Evolutionary conservation across 2,113 vertebrate genomes (phyloP).

Genomic region (Porphyrio hochstetteri): DNA sequence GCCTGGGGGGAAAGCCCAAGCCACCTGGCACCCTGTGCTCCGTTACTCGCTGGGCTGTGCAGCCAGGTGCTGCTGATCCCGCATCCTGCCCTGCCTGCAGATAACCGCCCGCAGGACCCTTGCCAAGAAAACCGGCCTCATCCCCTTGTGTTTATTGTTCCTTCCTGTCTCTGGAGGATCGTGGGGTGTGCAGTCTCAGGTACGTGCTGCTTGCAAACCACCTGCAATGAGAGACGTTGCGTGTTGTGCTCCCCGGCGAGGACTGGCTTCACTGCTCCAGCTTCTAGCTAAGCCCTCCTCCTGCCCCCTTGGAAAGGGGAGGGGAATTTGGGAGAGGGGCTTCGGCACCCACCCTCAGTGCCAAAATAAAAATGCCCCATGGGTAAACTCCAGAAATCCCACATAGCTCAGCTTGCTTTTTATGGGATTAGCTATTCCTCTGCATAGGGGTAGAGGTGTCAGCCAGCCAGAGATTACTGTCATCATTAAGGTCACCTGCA

Average conservation of each 20-base stretch:
- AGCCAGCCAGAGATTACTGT: neutral
- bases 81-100: neutral
- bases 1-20: neutral
- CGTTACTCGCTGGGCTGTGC: neutral
- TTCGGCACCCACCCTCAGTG: neutral
- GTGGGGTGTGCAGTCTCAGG: neutral
- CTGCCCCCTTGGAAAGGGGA: neutral
- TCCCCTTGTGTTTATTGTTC: neutral
- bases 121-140: neutral
- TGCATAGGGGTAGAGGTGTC: neutral
- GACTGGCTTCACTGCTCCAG: fast-evolving
- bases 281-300: neutral
- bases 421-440: slow-evolving; percentile 17
- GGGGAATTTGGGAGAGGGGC: neutral
- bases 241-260: fast-evolving
- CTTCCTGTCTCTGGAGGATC: neutral
- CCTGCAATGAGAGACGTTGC: neutral
- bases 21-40: neutral
- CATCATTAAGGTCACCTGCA: neutral
- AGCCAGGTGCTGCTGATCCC: neutral
- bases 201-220: fast-evolving
- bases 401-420: neutral
- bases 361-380: neutral
- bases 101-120: neutral
- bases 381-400: slow-evolving; percentile 28